Percentiles rank a stretch among this genome's conserved stretches.
Conservation (phyloP, 2,888 invertebrate species). For the Fragum sueziense region DNA sequence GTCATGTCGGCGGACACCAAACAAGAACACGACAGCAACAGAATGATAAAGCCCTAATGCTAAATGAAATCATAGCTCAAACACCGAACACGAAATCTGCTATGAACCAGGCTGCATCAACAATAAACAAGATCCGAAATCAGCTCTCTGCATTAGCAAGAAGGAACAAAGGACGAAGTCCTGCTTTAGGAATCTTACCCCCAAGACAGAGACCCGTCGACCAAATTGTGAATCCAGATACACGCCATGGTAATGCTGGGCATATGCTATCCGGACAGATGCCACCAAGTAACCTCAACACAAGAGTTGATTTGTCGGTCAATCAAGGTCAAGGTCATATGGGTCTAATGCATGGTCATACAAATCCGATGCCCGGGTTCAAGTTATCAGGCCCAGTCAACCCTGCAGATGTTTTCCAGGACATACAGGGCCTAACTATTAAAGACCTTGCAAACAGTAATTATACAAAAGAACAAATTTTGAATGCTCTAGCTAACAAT, state of each 20-base stretch:
- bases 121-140: neutral
- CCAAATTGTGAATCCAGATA: neutral
- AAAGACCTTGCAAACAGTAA: constrained; percentile 11
- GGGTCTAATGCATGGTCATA: neutral
- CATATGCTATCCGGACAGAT: neutral
- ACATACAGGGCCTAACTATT: constrained; percentile 11
- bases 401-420: neutral
- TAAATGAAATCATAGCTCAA: no score
- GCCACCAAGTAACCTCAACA: neutral
- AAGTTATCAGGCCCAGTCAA: no score
- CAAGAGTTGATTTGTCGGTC: no score
- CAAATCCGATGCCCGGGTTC: neutral
- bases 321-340: no score
- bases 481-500: neutral
- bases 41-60: no score
- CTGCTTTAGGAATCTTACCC: neutral
- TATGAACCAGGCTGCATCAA: neutral
- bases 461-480: constrained; percentile 3
- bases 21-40: no score
- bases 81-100: neutral
- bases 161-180: neutral
- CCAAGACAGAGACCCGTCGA: neutral
- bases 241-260: neutral
- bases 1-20: no score
- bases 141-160: neutral